Evolutionary conservation across 2,113 vertebrate species (phyloP).

Genomic region (Cisticola juncidis): DNA sequence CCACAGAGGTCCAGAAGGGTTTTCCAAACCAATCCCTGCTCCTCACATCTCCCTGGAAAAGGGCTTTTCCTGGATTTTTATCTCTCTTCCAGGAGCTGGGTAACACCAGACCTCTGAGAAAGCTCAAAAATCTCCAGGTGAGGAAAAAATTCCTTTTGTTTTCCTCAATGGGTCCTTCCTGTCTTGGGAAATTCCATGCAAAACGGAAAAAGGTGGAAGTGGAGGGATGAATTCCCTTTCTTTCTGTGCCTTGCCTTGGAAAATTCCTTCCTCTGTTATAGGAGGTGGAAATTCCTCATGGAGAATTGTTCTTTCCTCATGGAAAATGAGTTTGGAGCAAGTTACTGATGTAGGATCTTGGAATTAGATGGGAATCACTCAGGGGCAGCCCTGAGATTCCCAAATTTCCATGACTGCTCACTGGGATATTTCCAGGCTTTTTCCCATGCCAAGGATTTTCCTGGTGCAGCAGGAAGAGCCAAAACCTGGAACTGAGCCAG

Average conservation of each 20-base stretch:
- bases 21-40: neutral
- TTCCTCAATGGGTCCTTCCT: rapidly evolving
- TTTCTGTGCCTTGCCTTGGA: neutral
- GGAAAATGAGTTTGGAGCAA: neutral
- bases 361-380: rapidly evolving
- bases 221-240: neutral
- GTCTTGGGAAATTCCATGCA: neutral
- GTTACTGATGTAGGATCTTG: neutral
- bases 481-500: neutral
- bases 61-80: neutral
- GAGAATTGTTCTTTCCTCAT: neutral
- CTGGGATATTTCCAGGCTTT: neutral
- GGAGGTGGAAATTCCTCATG: neutral
- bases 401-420: neutral
- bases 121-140: neutral
- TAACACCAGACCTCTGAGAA: neutral
- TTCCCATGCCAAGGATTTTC: neutral
- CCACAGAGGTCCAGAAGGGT: rapidly evolving
- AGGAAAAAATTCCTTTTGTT: neutral
- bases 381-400: neutral
- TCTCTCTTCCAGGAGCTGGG: neutral
- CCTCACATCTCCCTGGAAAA: neutral
- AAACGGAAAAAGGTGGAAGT: rapidly evolving
- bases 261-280: neutral
- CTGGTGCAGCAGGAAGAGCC: neutral